Conservation (phyloP, 2,888 invertebrate genomes). For the Bruchidius siliquastri region DNA sequence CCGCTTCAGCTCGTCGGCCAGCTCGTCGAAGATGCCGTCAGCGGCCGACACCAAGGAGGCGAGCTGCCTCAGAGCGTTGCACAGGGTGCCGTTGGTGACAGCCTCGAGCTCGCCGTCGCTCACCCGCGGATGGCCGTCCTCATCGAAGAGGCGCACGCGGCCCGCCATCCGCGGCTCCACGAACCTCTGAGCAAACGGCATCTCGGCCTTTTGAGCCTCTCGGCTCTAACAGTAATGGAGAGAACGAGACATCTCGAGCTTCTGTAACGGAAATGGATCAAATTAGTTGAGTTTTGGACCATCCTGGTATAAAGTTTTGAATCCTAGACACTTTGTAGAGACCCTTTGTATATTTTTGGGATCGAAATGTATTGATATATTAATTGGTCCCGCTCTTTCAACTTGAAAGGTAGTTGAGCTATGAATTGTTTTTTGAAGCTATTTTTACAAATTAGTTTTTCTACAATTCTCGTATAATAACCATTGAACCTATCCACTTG, state of each 20-base stretch:
- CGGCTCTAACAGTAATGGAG: too few relatives aligned
- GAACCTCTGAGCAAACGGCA: constrained; percentile 84
- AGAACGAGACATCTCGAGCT: neutral
- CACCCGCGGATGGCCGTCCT: constrained; percentile 56
- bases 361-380: too few relatives aligned
- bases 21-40: constrained; percentile 80
- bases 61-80: constrained; percentile 78
- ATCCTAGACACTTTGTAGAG: too few relatives aligned
- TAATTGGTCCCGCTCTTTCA: too few relatives aligned
- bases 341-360: too few relatives aligned
- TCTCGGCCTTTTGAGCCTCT: constrained; percentile 34
- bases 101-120: constrained; percentile 77
- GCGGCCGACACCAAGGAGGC: constrained; percentile 79
- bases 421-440: too few relatives aligned
- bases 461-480: too few relatives aligned
- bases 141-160: constrained; percentile 59
- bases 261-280: neutral
- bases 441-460: too few relatives aligned
- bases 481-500: too few relatives aligned
- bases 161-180: constrained; percentile 79
- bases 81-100: constrained; percentile 80
- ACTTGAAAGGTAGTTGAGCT: too few relatives aligned
- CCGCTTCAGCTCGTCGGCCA: constrained; percentile 69
- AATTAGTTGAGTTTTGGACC: neutral
- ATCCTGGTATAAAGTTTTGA: too few relatives aligned